A percentile compares a stretch with the other conserved stretches of the same genome.
phyloP scores from a whole-genome alignment of 2,888 invertebrate species.

The Ferrisia virgata region DNA sequence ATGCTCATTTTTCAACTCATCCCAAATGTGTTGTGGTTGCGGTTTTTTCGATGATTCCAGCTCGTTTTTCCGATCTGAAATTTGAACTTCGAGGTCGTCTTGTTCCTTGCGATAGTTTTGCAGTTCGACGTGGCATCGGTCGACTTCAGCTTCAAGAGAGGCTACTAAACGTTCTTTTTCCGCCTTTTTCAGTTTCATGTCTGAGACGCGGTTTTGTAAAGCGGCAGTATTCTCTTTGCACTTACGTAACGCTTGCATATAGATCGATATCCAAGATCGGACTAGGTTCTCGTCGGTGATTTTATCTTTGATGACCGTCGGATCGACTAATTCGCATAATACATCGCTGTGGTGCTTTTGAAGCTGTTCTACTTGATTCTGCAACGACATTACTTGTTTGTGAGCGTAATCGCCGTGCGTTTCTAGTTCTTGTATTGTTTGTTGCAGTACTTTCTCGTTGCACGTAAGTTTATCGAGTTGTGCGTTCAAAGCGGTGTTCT shows the following conservation, averaged over 20 bases:
- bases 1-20: constrained; percentile 36
- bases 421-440: constrained; percentile 53
- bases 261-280: constrained; percentile 36
- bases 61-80: constrained; percentile 22
- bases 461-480: constrained; percentile 57
- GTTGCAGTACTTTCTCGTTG: constrained; percentile 53
- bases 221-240: constrained; percentile 11
- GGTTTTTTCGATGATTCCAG: constrained; percentile 27
- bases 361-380: constrained; percentile 45
- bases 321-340: constrained; percentile 41
- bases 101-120: constrained; percentile 32
- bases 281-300: constrained; percentile 36
- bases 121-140: constrained; percentile 20
- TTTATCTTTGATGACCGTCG: constrained; percentile 40
- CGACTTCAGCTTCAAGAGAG: not conserved
- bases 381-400: constrained; percentile 51
- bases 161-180: not conserved
- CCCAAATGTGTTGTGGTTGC: not conserved
- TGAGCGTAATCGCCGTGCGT: constrained; percentile 55
- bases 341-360: constrained; percentile 41
- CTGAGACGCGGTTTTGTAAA: constrained; percentile 20
- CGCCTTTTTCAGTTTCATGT: not conserved
- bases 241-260: constrained; percentile 30
- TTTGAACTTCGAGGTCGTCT: constrained; percentile 15
- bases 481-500: constrained; percentile 57